Percentiles rank a stretch among this genome's conserved stretches.
These are phyloP conservation scores for Oscheius sp. DNA, from an alignment of 2,888 invertebrate genomes.

Conservation along the genomic window DNA sequence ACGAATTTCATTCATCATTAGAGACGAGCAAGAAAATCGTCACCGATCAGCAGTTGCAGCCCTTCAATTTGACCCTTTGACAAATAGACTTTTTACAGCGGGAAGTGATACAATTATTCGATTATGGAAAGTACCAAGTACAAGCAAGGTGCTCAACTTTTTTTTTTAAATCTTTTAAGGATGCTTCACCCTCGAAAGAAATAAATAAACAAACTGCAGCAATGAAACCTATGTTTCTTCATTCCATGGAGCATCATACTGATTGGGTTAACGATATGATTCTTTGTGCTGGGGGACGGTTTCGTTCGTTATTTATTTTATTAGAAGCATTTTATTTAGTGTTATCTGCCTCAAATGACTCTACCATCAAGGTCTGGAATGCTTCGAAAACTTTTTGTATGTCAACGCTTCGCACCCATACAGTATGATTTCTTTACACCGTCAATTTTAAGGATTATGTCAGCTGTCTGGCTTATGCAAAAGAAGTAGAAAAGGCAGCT, in stretches of 20 bases:
- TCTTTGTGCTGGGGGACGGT: constrained; percentile 93
- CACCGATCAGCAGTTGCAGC: constrained; percentile 96
- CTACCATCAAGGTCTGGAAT: constrained; percentile 99
- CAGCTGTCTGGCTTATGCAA: constrained; percentile 94
- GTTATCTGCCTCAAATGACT: constrained; percentile 98
- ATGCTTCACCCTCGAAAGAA: constrained; percentile 4
- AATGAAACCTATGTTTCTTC: constrained; percentile 10
- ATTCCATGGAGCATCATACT: constrained; percentile 98
- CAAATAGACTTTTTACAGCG: constrained; percentile 90
- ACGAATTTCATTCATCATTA: constrained; percentile 87
- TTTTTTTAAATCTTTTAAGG: not conserved
- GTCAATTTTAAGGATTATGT: constrained; percentile 82
- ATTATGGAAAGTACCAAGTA: constrained; percentile 77
- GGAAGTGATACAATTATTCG: constrained; percentile 96
- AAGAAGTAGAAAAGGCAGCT: constrained; percentile 87
- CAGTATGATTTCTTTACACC: constrained; percentile 62
- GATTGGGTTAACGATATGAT: constrained; percentile 99
- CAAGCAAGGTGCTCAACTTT: not conserved
- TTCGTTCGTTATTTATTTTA: constrained; percentile 76
- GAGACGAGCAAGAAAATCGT: constrained; percentile 86
- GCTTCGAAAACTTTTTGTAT: constrained; percentile 98
- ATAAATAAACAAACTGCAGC: not conserved
- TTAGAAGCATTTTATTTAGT: constrained; percentile 75
- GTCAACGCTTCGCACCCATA: constrained; percentile 96
- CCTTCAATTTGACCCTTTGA: constrained; percentile 86